phyloP scores from a whole-genome alignment of 2,797 vertebrate species.

The Fundulus diaphanus region DNA sequence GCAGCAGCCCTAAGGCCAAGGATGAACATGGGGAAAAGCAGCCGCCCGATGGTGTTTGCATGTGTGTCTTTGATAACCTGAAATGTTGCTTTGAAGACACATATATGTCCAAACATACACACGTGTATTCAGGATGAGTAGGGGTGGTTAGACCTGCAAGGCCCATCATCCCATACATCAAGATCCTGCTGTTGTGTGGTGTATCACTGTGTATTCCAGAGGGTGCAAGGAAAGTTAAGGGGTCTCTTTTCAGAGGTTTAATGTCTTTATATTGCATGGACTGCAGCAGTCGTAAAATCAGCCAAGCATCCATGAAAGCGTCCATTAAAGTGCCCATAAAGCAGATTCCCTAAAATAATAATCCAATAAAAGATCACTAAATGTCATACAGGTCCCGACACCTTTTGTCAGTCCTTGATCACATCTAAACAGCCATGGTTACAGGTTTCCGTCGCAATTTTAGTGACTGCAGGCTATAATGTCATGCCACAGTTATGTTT shows the following conservation, averaged over 20 bases:
- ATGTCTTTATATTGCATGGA: conserved; percentile 64
- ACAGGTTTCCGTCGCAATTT: not conserved
- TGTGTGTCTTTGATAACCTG: too few relatives aligned
- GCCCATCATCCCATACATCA: too few relatives aligned
- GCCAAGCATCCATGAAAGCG: conserved; percentile 24
- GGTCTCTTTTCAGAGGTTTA: conserved; percentile 53
- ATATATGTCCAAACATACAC: too few relatives aligned
- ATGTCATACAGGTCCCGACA: conserved; percentile 4
- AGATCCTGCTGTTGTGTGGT: too few relatives aligned
- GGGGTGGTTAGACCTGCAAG: too few relatives aligned
- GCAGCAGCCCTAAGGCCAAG: too few relatives aligned
- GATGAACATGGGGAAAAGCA: too few relatives aligned
- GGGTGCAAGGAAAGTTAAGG: conserved; percentile 62
- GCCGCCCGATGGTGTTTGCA: too few relatives aligned
- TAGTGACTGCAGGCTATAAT: not conserved
- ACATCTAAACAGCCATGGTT: not conserved
- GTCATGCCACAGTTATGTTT: conserved; percentile 2
- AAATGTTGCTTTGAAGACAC: too few relatives aligned
- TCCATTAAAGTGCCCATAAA: conserved; percentile 65
- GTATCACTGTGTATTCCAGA: too few relatives aligned
- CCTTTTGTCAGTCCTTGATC: not conserved
- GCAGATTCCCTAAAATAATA: conserved; percentile 58
- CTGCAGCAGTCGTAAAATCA: conserved; percentile 63
- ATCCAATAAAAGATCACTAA: conserved; percentile 46
- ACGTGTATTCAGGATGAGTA: too few relatives aligned